These are phyloP conservation scores for Drosophila prostipennis DNA, from an alignment of 2,888 invertebrate genomes.

Conservation along the genomic window DNA sequence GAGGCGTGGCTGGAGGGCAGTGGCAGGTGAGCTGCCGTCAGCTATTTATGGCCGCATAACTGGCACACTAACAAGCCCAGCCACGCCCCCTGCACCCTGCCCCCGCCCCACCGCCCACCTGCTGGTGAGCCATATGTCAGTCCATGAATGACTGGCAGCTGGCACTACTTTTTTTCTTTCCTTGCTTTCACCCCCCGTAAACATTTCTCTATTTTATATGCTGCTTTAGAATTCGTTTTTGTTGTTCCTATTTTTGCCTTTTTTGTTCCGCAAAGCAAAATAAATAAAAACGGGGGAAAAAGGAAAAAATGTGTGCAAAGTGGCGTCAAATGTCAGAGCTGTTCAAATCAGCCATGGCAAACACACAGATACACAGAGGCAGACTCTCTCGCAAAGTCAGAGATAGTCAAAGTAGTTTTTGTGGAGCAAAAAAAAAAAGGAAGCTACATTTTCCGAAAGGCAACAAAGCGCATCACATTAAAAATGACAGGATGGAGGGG, in stretches of 20 bases:
- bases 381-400: conserved; percentile 8
- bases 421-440: conserved; percentile 37
- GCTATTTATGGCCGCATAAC: conserved; percentile 74
- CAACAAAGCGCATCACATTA: conserved; percentile 73
- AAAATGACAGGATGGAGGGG: conserved; percentile 50
- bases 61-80: conserved; percentile 62
- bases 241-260: conserved; percentile 10
- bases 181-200: conserved; percentile 19
- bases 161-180: conserved; percentile 25
- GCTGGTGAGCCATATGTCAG: conserved; percentile 62
- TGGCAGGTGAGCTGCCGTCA: conserved; percentile 43
- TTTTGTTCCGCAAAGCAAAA: conserved; percentile 30
- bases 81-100: conserved; percentile 5
- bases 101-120: conserved; percentile 10
- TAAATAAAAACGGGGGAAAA: conserved; percentile 23
- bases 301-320: conserved; percentile 56
- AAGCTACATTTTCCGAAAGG: conserved; percentile 58
- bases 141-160: conserved; percentile 60
- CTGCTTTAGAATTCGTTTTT: conserved; percentile 34
- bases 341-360: conserved; percentile 67
- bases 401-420: conserved; percentile 43
- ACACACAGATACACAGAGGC: conserved; percentile 13
- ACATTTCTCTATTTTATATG: conserved; percentile 39
- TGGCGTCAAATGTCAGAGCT: conserved; percentile 76
- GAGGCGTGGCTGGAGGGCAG: conserved; percentile 11